Evolutionary conservation across 2,797 vertebrate genomes (phyloP).

Genomic region (Alfaro cultratus): DNA sequence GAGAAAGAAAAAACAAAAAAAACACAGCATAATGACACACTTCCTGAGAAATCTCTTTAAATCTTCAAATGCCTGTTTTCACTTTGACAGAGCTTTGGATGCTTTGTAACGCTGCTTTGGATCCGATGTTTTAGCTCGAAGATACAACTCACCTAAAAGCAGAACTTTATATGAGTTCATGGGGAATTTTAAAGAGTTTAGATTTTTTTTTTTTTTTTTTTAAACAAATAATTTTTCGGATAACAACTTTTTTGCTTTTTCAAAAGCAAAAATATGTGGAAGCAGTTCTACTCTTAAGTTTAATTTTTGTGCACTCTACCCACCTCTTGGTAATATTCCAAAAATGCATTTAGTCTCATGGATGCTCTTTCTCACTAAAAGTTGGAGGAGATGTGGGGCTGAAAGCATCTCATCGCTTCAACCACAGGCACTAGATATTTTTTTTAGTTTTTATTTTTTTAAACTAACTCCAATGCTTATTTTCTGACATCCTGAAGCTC

Average conservation of each 20-base stretch:
- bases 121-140: neutral
- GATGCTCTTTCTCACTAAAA: neutral
- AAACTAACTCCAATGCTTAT: neutral
- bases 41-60: conserved; percentile 21
- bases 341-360: neutral
- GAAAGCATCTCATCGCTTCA: neutral
- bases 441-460: neutral
- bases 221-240: too few relatives aligned
- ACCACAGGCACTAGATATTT: neutral
- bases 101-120: neutral
- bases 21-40: conserved; percentile 8
- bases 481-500: conserved; percentile 5
- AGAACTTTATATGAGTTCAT: neutral
- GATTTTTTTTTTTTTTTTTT: too few relatives aligned
- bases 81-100: neutral
- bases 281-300: neutral
- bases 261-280: neutral
- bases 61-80: conserved; percentile 1
- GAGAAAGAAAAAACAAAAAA: neutral
- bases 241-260: neutral
- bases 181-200: neutral
- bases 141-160: neutral
- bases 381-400: neutral
- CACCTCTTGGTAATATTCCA: neutral
- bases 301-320: neutral